A percentile compares a stretch with the other conserved stretches of the same genome.
phyloP scores from a whole-genome alignment of 2,888 invertebrate genomes.

The Idaea aversata region DNA sequence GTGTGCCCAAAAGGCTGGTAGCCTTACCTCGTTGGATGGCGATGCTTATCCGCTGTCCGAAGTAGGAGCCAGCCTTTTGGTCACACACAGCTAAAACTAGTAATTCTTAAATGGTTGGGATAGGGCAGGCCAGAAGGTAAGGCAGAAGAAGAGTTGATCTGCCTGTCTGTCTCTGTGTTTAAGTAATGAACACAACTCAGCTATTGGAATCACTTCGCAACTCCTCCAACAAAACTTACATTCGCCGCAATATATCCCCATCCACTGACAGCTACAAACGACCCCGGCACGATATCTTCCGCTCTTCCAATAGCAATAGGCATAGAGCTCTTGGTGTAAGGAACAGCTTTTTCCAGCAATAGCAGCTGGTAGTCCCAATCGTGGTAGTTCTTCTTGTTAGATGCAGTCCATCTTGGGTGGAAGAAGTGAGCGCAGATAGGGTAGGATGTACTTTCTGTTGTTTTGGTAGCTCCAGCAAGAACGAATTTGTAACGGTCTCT shows the following conservation, averaged over 20 bases:
- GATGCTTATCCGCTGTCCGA: too few species aligned
- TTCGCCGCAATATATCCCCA: constrained; percentile 62
- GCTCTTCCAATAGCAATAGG: constrained; percentile 61
- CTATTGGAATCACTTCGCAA: neutral
- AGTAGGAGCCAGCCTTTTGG: too few species aligned
- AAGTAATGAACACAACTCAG: too few species aligned
- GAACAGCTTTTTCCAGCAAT: constrained; percentile 54
- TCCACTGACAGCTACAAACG: constrained; percentile 51
- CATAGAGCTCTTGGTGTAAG: constrained; percentile 43
- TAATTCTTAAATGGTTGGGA: too few species aligned
- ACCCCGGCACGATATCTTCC: constrained; percentile 45
- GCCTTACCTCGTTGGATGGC: too few species aligned
- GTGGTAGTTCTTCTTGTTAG: constrained; percentile 40
- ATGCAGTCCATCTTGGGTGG: constrained; percentile 54
- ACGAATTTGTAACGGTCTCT: constrained; percentile 52
- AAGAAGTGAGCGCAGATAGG: constrained; percentile 61
- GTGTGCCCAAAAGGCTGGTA: too few species aligned
- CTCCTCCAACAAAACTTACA: constrained; percentile 32
- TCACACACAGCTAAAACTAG: too few species aligned
- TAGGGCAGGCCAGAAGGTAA: too few species aligned
- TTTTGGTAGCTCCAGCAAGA: constrained; percentile 54
- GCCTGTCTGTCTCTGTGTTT: neutral
- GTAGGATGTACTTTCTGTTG: constrained; percentile 43
- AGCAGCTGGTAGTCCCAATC: constrained; percentile 70
- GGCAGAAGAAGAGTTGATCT: neutral